Evolutionary conservation across 2,113 vertebrate species (phyloP).

Genomic region (Mirza zaza): DNA sequence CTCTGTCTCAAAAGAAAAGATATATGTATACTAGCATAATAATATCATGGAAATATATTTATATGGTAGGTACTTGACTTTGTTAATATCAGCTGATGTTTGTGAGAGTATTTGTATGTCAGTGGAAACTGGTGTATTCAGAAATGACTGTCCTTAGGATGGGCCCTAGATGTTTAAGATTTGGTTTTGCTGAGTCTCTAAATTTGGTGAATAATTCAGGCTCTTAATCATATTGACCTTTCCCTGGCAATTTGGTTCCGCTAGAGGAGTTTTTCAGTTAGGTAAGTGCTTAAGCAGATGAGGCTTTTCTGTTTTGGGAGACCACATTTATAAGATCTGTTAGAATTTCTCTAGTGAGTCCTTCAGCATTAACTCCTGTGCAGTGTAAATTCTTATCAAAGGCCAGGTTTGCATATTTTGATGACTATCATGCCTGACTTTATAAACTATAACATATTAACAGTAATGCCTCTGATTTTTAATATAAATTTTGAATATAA

Average conservation of each 20-base stretch:
- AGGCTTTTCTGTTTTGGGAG: not conserved
- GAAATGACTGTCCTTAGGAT: not conserved
- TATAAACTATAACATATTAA: not conserved
- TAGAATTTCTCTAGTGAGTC: slow-evolving; percentile 20
- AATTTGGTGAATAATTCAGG: not conserved
- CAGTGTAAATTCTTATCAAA: not conserved
- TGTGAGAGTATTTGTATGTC: not conserved
- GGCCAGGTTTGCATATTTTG: not conserved
- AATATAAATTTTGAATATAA: not conserved
- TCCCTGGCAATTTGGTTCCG: not conserved
- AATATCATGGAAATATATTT: not conserved
- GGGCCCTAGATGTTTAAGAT: not conserved
- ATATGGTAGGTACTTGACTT: not conserved
- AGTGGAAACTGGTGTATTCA: not conserved
- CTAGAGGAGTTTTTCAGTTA: not conserved
- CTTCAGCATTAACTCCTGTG: not conserved
- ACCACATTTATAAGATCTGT: not conserved
- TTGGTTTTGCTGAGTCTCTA: not conserved
- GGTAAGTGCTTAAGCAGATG: not conserved
- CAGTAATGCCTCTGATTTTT: not conserved
- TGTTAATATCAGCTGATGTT: not conserved
- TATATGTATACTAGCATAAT: not conserved
- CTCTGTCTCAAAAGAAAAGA: not conserved
- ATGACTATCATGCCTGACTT: not conserved
- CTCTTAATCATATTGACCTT: not conserved